A percentile compares a stretch with the other conserved stretches of the same genome.
These are phyloP conservation scores for Bombus balteatus DNA, from an alignment of 1,140 invertebrate species.

Conservation along the genomic window DNA sequence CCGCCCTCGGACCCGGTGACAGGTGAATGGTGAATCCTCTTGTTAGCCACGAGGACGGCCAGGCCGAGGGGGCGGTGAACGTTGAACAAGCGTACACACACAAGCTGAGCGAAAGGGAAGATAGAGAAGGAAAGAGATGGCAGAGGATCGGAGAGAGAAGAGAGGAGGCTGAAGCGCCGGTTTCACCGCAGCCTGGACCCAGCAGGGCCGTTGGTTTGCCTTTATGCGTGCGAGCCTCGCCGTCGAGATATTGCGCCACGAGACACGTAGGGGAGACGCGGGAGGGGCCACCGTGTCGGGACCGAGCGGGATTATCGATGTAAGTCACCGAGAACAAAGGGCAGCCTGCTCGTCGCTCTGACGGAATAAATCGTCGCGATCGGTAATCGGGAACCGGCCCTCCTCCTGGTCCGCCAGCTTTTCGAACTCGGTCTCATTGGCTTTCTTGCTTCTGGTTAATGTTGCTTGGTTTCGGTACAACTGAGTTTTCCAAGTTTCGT, in stretches of 20 bases:
- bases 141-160: background rate
- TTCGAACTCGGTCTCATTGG: background rate
- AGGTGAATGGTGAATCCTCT: slow-evolving; percentile 81
- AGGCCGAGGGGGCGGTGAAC: slow-evolving; percentile 24
- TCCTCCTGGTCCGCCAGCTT: too few relatives aligned
- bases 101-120: background rate
- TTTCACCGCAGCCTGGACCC: slow-evolving; percentile 47
- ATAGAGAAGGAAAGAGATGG: background rate
- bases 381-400: slow-evolving; percentile 32
- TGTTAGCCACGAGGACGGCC: slow-evolving; percentile 74
- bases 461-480: too few relatives aligned
- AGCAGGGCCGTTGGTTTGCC: slow-evolving; percentile 35
- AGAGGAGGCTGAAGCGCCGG: slow-evolving; percentile 36
- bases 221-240: slow-evolving; percentile 56
- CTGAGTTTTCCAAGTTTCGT: too few relatives aligned
- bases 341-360: slow-evolving; percentile 54
- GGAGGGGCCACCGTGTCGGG: slow-evolving; percentile 51
- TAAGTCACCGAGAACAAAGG: slow-evolving; percentile 68
- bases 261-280: slow-evolving; percentile 23
- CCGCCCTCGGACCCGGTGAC: slow-evolving; percentile 79
- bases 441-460: background rate
- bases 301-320: slow-evolving; percentile 63
- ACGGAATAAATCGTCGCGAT: slow-evolving; percentile 60
- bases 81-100: background rate
- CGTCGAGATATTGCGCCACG: slow-evolving; percentile 57